Evolutionary conservation across 1,140 invertebrate genomes (phyloP), one percentile per base, ranked within the genome.

Genomic region (Musca domestica): DNA sequence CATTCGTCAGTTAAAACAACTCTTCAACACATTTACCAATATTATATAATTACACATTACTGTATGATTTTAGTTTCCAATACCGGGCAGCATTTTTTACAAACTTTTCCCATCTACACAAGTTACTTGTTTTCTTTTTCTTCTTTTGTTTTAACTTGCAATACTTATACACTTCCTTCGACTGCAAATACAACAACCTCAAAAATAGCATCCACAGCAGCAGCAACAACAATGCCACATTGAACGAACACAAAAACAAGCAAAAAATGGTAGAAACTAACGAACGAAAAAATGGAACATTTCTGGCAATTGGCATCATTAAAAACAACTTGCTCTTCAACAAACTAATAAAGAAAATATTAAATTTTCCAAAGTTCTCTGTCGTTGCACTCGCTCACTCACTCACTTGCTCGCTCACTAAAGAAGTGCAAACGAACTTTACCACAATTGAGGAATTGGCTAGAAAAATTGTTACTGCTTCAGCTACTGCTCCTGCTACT

Each of bases 261-360:
- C 9, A 54, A 56, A 41, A 12, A 41, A 5, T 41, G 34, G 34
- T 12, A 41, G 12, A 41, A 41, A 5, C 34, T 41, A 41, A 41
- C 34, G 34, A 41, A 41, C 52, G 15, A n/a, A 22, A 56, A 56
- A 23, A 56, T 27, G 25, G 25, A 56, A n/a, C 52, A 27, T 56
- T 56, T 17, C 52, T 56, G 52, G 22, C 52, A 56, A 56, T 56
- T 56, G 52, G 52, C 52, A 56, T 56, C 52, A 56, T 56, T 56
- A 56, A 30, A 56, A 56, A 56, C 52, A 56, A 56, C 52, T 56
- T 56, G 52, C 52, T 27, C 52, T 56, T 56, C 52, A 56, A 23
- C 52, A 56, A 56, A 56, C 52, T 56, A 56, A 56, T 56, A 56
- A 56, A 56, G 52, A 23, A 56, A 56, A 56, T 56, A 27, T 56